Base-by-base conservation (phyloP, 2,888 invertebrate species). In the Micoletzkya japonica region DNA sequence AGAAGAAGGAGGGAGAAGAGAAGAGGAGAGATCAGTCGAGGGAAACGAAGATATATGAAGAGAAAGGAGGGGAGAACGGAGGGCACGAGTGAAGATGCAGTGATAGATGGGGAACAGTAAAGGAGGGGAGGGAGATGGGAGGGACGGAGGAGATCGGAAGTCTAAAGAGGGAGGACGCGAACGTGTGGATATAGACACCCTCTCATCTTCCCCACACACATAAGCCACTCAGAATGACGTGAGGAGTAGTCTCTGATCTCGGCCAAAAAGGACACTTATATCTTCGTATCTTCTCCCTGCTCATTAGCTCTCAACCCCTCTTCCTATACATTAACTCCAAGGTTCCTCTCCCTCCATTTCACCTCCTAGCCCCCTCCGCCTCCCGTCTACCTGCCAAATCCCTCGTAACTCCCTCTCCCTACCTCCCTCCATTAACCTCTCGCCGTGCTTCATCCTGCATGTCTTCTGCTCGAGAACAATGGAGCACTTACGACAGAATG, bases 401-500 rank as follows among this genome's bases (percentile, higher is more conserved):
- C n/a, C n/a, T n/a, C n/a, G n/a, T n/a, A n/a, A n/a, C n/a, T n/a
- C n/a, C n/a, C n/a, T n/a, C n/a, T n/a, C n/a, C n/a, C n/a, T n/a
- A n/a, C n/a, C n/a, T n/a, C n/a, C n/a, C n/a, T n/a, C n/a, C n/a
- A n/a, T n/a, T n/a, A 26, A 26, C 30, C 24, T 57, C 57, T 58
- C 58, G 34, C 36, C 24, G 34, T 24, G 34, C 32, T 58, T 58
- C 58, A 58, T 24, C 14, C 34, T 37, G 20, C 59, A 28, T 28
- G 24, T 39, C 17, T 28, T 37, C 57, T 32, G n/a, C 57, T 34
- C 7, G 44, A 26, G 39, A n/a, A n/a, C n/a, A 59, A 59, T 28
- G 14, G 39, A 59, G 44, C 34, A 59, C 39, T 59, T 37, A 39
- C 44, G n/a, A n/a, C n/a, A n/a, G 39, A 59, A 39, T 59, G 37